Evolutionary conservation across 1,140 invertebrate species (phyloP).

Genomic region (Sarcophaga bullata): DNA sequence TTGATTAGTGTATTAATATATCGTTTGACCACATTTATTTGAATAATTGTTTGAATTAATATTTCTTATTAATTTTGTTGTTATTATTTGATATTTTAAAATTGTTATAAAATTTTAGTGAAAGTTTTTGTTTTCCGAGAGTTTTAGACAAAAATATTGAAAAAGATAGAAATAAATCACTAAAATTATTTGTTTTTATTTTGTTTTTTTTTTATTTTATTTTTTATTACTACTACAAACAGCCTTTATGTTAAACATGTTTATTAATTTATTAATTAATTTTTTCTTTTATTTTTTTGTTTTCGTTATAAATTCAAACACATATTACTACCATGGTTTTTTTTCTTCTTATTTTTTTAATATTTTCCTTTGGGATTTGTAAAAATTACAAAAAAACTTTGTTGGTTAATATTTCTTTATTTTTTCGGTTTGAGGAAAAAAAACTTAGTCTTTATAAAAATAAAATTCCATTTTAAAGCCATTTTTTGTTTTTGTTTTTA

Average conservation of each 20-base stretch:
- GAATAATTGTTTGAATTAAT: too few relatives aligned
- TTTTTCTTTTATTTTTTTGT: not conserved
- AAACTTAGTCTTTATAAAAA: not conserved
- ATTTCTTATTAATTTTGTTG: too few relatives aligned
- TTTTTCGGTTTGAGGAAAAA: too few relatives aligned
- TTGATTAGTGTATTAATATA: too few relatives aligned
- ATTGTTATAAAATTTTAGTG: too few relatives aligned
- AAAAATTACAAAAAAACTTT: constrained; percentile 12
- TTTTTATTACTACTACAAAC: constrained; percentile 34
- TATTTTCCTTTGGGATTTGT: too few relatives aligned
- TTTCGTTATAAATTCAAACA: constrained; percentile 16
- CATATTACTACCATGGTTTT: not conserved
- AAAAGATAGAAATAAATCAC: not conserved
- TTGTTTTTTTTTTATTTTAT: not conserved
- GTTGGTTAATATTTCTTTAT: too few relatives aligned
- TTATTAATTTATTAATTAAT: constrained; percentile 15
- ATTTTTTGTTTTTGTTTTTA: too few relatives aligned
- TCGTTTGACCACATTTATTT: too few relatives aligned
- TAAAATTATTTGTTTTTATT: constrained; percentile 12
- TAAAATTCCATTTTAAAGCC: not conserved
- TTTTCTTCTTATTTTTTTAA: not conserved
- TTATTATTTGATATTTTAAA: too few relatives aligned
- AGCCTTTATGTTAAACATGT: constrained; percentile 41
- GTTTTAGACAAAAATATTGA: too few relatives aligned
- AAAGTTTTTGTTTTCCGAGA: too few relatives aligned